Evolutionary conservation across 1,140 invertebrate species (phyloP).

Genomic region (Tetranychus urticae): DNA sequence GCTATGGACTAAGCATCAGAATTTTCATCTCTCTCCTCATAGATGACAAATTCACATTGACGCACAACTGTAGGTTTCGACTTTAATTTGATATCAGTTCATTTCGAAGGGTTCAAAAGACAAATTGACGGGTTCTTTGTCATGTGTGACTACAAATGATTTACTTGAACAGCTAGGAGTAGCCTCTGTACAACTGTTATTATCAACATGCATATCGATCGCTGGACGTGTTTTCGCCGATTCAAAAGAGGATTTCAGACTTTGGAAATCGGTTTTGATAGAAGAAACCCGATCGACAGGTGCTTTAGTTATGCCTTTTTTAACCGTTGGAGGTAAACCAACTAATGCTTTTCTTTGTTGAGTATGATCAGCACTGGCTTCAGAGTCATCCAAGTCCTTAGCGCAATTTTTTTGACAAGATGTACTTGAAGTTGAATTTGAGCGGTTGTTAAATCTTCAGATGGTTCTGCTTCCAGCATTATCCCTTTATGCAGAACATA

Average conservation of each 20-base stretch:
- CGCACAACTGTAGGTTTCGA: background rate
- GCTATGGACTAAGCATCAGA: no score
- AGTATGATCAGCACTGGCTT: constrained; percentile 6
- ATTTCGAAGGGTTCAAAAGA: background rate
- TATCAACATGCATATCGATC: background rate
- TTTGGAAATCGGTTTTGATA: no score
- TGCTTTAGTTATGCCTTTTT: no score
- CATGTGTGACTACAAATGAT: background rate
- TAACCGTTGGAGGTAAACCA: no score
- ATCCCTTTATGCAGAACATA: background rate
- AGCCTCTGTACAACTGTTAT: background rate
- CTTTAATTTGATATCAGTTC: background rate
- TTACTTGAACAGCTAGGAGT: background rate
- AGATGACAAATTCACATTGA: background rate
- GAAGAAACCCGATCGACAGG: no score
- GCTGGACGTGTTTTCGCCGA: no score
- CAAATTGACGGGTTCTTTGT: no score
- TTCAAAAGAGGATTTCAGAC: no score
- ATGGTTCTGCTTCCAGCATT: background rate
- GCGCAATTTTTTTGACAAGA: background rate
- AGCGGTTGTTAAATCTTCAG: background rate
- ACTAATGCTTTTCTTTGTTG: constrained; percentile 5
- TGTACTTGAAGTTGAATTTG: background rate
- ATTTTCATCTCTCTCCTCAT: background rate
- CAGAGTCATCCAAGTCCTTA: background rate